phyloP scores from a whole-genome alignment of 2,113 vertebrate species.

The Cebidichthys violaceus region DNA sequence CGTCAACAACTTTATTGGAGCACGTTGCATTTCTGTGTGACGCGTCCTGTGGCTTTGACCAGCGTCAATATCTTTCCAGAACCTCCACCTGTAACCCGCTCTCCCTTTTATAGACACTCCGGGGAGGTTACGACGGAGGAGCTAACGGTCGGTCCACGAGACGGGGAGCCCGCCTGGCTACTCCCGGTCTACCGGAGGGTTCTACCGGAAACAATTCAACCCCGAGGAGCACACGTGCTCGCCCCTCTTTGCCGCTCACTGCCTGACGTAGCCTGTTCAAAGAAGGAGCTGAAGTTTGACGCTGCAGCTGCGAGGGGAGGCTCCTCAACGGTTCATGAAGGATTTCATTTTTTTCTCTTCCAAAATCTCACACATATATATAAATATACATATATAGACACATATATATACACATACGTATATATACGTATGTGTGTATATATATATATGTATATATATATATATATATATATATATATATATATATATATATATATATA shows the following conservation, averaged over 20 bases:
- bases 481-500: no score
- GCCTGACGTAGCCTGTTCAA: conserved; percentile 28
- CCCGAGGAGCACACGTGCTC: neutral
- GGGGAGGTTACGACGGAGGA: conserved; percentile 62
- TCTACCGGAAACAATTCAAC: neutral
- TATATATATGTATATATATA: conserved; percentile 2
- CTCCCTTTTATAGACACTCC: conserved; percentile 20
- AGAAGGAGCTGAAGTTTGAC: neutral
- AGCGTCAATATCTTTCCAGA: conserved; percentile 67
- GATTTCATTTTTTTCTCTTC: conserved; percentile 50
- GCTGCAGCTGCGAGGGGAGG: neutral
- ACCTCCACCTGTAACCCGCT: conserved; percentile 44
- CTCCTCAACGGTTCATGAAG: conserved; percentile 75
- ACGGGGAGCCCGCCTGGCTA: neutral
- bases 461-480: neutral
- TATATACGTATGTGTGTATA: neutral
- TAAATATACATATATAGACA: neutral
- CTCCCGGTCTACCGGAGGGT: no score
- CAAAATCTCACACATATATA: conserved; percentile 21
- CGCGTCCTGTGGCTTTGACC: conserved; percentile 39
- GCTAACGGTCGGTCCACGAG: conserved; percentile 28
- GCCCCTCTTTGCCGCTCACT: conserved; percentile 30
- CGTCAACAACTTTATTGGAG: conserved; percentile 26
- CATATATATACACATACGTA: conserved; percentile 2
- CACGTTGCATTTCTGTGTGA: conserved; percentile 33